Base-by-base conservation (phyloP, 92 coral and sea anemone species). In the Pocillopora grandis region DNA sequence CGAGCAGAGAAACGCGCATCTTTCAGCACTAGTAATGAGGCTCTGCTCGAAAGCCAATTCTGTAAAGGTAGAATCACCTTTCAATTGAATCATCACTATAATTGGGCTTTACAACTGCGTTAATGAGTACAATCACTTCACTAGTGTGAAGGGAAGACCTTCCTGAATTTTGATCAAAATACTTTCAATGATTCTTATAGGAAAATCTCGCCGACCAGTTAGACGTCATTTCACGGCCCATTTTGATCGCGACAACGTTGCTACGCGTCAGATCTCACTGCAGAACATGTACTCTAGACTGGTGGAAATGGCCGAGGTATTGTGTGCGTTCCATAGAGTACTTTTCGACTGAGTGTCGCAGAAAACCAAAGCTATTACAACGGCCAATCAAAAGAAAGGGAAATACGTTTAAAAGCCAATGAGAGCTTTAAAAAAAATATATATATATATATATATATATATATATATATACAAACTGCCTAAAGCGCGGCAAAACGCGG, bases 211-310 rank as follows among this genome's bases (percentile, higher is more conserved):
- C 58, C 94, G 96, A 65, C 95, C 87, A 31, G 93, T 96, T 33
- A 82, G 93, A 62, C 98, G 98, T 48, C 98, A 96, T 78, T 96
- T 96, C 55, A 96, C 98, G 3, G 98, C 98, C 67, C 98, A 96
- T 81, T 96, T 96, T 85, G 98, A 96, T 77, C 96, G 98, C 66
- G 98, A 96, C 76, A 96, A 96, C 69, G 98, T 95, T 15, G 98
- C 98, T 33, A 90, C 92, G 1, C 89, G 98, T n/a, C 98, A 96
- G 84, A 77, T 96, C 16, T 85, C 96, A 27, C 90, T 96, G 9
- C 90, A 92, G 65, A 96, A 96, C 76, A 84, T 90, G 78, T 94
- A 96, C 84, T 89, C 91, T 80, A 94, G 90, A 76, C 93, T 96
- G 27, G 87, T 86, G 75, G 98, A 96, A 72, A 86, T 90, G 82